Evolutionary conservation across 2,888 invertebrate species (phyloP).

Genomic region (Julus scanicus): DNA sequence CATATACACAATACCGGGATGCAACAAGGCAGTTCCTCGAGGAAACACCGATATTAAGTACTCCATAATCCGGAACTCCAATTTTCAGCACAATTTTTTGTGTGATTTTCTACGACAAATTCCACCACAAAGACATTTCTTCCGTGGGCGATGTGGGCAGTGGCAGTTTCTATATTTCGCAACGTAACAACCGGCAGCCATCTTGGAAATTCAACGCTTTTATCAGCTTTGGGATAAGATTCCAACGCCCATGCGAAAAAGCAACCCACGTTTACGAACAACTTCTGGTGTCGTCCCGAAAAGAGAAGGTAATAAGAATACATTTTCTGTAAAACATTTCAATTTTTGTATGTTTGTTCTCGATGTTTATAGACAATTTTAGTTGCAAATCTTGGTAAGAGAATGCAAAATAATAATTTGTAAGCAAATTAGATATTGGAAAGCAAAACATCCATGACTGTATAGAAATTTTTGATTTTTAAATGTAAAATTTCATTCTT

Average conservation of each 20-base stretch:
- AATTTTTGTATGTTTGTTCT: too few relatives aligned
- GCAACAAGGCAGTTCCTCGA: too few relatives aligned
- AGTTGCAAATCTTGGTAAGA: background rate
- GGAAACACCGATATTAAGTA: too few relatives aligned
- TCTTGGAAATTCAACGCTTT: background rate
- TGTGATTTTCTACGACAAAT: background rate
- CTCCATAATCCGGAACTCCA: too few relatives aligned
- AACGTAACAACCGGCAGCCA: background rate
- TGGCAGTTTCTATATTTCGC: background rate
- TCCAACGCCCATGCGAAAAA: background rate
- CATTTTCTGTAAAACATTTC: background rate
- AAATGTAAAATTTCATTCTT: too few relatives aligned
- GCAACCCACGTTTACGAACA: background rate
- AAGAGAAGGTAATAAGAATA: background rate
- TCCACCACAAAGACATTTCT: background rate
- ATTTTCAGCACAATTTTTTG: too few relatives aligned
- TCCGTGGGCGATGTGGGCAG: background rate
- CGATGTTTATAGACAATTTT: too few relatives aligned
- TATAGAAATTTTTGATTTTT: too few relatives aligned
- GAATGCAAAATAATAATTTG: too few relatives aligned
- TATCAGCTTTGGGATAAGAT: background rate
- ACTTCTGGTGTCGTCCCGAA: background rate
- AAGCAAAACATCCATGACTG: too few relatives aligned
- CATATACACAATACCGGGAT: too few relatives aligned
- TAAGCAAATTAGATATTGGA: too few relatives aligned